phyloP scores from a whole-genome alignment of 2,797 vertebrate species.

The Microhierax caerulescens region DNA sequence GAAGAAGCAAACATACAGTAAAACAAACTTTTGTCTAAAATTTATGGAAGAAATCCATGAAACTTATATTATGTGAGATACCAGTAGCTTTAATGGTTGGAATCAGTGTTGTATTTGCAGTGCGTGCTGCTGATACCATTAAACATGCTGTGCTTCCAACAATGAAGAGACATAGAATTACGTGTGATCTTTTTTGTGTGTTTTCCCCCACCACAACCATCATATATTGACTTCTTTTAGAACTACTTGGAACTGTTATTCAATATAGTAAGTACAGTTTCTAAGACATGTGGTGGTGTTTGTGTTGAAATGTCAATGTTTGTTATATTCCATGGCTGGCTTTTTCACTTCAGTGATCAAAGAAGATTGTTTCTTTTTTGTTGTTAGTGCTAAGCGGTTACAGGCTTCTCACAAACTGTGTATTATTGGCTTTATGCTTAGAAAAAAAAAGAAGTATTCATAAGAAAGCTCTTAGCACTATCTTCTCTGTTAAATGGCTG shows the following conservation, averaged over 20 bases:
- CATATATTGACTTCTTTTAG: background rate
- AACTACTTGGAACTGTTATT: background rate
- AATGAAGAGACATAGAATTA: background rate
- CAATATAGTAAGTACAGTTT: background rate
- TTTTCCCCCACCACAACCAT: background rate
- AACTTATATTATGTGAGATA: fast-evolving
- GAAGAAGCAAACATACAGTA: background rate
- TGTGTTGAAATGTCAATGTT: background rate
- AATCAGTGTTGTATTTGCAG: background rate
- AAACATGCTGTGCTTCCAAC: background rate
- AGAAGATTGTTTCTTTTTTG: background rate
- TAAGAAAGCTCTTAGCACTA: background rate
- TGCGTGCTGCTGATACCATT: background rate
- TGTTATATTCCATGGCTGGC: background rate
- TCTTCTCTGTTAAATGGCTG: background rate
- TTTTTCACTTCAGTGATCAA: background rate
- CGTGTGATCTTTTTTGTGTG: background rate
- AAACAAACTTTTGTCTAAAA: background rate
- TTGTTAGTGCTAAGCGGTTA: background rate
- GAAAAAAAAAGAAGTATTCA: background rate
- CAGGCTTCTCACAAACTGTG: background rate
- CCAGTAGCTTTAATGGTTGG: background rate
- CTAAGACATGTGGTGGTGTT: background rate
- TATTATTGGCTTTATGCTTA: background rate
- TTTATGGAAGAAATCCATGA: background rate